Conservation (phyloP, 2,113 vertebrate genomes). For the Merops nubicus region DNA sequence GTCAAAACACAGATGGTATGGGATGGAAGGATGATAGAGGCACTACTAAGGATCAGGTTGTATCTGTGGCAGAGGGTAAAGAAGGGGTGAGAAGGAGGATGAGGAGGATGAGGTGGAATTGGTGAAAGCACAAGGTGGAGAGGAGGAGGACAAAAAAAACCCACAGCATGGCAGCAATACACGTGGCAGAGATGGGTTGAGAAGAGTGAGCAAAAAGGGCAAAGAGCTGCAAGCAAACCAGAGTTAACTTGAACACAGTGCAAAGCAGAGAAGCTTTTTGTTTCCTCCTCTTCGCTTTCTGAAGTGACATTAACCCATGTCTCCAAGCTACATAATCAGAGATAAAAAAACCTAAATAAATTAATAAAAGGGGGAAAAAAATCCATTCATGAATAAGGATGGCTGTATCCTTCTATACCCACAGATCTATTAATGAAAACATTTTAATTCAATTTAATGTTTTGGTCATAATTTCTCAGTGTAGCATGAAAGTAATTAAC, state of each 20-base stretch:
- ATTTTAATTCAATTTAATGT: background rate
- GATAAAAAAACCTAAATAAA: background rate
- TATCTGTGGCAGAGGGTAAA: background rate
- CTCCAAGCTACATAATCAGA: background rate
- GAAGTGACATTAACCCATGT: accelerated
- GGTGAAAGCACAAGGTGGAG: background rate
- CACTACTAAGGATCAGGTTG: background rate
- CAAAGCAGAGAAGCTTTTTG: background rate
- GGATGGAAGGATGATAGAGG: background rate
- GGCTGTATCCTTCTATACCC: background rate
- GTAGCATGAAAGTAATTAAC: background rate
- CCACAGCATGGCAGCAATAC: background rate
- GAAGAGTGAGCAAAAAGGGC: background rate
- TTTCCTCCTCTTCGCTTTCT: background rate
- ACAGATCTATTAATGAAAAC: background rate
- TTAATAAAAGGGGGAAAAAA: background rate
- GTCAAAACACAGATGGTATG: background rate
- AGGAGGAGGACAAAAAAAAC: background rate
- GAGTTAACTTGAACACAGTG: background rate
- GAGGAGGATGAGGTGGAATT: too few species aligned
- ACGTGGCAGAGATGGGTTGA: background rate
- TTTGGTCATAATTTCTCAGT: background rate
- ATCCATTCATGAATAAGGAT: background rate
- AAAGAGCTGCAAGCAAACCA: background rate
- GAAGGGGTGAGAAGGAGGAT: background rate